phyloP scores from a whole-genome alignment of 2,888 invertebrate genomes.

The Zygaena filipendulae region DNA sequence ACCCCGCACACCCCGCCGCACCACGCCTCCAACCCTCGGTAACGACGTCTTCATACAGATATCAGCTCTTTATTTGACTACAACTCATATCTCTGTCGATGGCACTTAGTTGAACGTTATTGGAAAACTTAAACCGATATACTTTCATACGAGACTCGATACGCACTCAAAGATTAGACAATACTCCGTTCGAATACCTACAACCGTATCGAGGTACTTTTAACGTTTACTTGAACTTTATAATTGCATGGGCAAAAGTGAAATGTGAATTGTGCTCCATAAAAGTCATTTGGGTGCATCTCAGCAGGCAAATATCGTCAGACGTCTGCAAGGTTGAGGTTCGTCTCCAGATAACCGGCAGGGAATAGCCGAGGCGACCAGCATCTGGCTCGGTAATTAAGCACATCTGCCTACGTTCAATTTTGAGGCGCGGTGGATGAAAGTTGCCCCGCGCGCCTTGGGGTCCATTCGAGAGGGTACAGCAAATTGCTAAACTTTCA shows the following conservation, averaged over 20 bases:
- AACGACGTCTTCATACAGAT: conserved; percentile 54
- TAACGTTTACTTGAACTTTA: no score
- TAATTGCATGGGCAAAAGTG: no score
- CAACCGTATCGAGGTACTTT: no score
- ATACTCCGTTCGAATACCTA: conserved; percentile 33
- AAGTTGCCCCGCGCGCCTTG: conserved; percentile 50
- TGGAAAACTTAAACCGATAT: conserved; percentile 21
- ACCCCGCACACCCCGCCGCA: conserved; percentile 17
- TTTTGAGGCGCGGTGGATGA: conserved; percentile 64
- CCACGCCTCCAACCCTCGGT: conserved; percentile 24
- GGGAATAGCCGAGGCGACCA: conserved; percentile 33
- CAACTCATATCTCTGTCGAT: conserved; percentile 51
- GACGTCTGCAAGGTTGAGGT: conserved; percentile 41
- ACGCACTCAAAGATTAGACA: no score
- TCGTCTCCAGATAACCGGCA: conserved; percentile 53
- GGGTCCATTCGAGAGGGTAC: conserved; percentile 64
- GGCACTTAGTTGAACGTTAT: conserved; percentile 49
- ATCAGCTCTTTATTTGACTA: conserved; percentile 57
- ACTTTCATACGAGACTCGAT: conserved; percentile 33
- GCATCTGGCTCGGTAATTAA: conserved; percentile 65
- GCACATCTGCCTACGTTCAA: conserved; percentile 68
- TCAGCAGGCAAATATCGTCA: conserved; percentile 44
- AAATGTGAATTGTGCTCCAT: no score
- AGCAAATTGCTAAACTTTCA: conserved; percentile 69
- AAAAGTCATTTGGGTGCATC: conserved; percentile 41